Evolutionary conservation across 2,797 vertebrate species (phyloP).

Genomic region (Cossypha niveicapilla): DNA sequence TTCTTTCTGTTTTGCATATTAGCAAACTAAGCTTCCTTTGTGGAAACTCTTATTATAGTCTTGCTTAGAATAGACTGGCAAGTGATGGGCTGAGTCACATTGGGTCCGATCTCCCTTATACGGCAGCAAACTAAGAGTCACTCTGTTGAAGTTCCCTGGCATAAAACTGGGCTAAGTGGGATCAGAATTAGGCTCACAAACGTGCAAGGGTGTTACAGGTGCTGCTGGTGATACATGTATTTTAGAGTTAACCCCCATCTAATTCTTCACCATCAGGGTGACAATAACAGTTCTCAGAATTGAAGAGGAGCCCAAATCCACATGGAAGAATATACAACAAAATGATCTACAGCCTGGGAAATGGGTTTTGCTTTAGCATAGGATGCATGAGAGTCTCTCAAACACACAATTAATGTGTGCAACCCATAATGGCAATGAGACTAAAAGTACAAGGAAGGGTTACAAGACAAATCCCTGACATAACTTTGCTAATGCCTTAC

Average conservation of each 20-base stretch:
- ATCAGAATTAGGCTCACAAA: not conserved
- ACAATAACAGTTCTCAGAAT: not conserved
- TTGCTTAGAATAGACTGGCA: constrained; percentile 54
- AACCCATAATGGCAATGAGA: not conserved
- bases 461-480: not conserved
- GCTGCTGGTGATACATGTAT: not conserved
- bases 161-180: not conserved
- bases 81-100: constrained; percentile 20
- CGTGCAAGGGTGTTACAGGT: not conserved
- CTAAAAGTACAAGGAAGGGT: not conserved
- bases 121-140: constrained; percentile 33
- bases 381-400: not conserved
- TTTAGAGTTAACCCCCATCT: not conserved
- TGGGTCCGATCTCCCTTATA: constrained; percentile 8
- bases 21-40: constrained; percentile 48
- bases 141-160: not conserved
- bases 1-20: constrained; percentile 16
- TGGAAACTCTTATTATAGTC: constrained; percentile 57
- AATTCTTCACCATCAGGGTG: not conserved
- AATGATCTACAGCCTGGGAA: not conserved
- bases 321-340: rapidly evolving
- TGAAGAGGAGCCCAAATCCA: not conserved
- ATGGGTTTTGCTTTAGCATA: not conserved
- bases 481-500: not conserved
- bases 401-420: not conserved